Evolutionary conservation across 2,113 vertebrate genomes (phyloP), one percentile per base, ranked within the genome.

Genomic region (Mormyrus lacerda): DNA sequence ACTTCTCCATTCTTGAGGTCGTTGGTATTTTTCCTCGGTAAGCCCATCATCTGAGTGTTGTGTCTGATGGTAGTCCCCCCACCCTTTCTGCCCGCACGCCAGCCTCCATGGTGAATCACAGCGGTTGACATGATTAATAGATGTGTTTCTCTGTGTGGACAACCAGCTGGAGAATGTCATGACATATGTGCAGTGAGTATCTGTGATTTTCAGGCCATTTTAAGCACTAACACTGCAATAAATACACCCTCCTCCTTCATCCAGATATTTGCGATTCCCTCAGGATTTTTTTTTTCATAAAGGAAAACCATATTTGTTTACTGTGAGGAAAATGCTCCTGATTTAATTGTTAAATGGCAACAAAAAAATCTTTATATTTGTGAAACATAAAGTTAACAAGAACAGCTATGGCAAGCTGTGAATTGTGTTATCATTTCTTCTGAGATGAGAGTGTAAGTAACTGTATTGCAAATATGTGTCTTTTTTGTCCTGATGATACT

Each of bases 151-250:
- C 13, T 31, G 10, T 83, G 76, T 53, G 58, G 90, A 91, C 17
- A 31, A 87, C 90, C 50, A 86, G 31, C 85, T 11, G 83, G 90
- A 90, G 89, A 92, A 92, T 91, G 89, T 50, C 82, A 85, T 90
- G 51, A 91, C 8, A 8, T 91, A 85, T 90, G 89, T 0, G 87
- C 55, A 31, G 51, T 24, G 24, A 83, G 85, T 53, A 6, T 90
- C 51, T 85, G 9, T 88, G 61, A 89, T 92, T 92, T 73, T 69
- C 42, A 86, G 58, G 27, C 91, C 44, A 82, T 91, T 89, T 91
- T 73, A 21, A 88, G 65, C 42, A 79, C 31, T 73, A 27, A 48
- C 48, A 19, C 11, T 7, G 45, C 24, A 48, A 73, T 73, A 88
- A 88, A 44, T 42, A 42, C 13, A 42, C 44, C 21, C 61, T 13